Evolutionary conservation across 1,140 invertebrate genomes (phyloP).

Genomic region (Solenopsis fugax): DNA sequence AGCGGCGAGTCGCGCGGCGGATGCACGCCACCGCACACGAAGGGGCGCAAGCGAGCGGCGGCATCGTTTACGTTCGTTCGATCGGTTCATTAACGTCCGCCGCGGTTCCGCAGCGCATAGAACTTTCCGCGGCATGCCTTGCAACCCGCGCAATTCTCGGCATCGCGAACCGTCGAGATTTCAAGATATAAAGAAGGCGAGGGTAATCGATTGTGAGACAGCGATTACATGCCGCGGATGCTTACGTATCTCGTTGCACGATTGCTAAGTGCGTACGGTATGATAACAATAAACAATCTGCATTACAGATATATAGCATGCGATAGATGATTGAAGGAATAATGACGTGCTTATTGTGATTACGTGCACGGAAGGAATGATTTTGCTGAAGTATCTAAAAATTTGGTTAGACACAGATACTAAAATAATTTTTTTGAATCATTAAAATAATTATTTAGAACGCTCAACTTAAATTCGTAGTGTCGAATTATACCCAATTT

Average conservation of each 20-base stretch:
- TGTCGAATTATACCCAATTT: too few relatives aligned
- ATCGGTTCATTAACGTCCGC: constrained; percentile 69
- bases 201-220: not conserved
- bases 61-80: constrained; percentile 61
- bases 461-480: too few relatives aligned
- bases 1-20: constrained; percentile 9
- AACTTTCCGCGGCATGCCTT: constrained; percentile 28
- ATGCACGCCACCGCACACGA: constrained; percentile 54
- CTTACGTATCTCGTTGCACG: not conserved
- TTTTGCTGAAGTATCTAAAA: too few relatives aligned
- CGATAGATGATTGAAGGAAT: not conserved
- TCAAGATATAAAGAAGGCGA: not conserved
- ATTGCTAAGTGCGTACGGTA: not conserved
- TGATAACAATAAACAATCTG: not conserved
- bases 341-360: too few relatives aligned
- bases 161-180: constrained; percentile 8
- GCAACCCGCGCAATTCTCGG: not conserved
- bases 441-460: too few relatives aligned
- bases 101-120: constrained; percentile 31
- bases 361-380: too few relatives aligned
- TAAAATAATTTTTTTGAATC: too few relatives aligned
- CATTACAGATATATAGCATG: not conserved
- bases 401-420: too few relatives aligned
- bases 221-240: not conserved
- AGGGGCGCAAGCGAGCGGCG: constrained; percentile 42